Percentiles rank a stretch among this genome's conserved stretches.
Evolutionary conservation across 2,797 vertebrate genomes (phyloP).

Genomic region (Sebastes hopkinsi): DNA sequence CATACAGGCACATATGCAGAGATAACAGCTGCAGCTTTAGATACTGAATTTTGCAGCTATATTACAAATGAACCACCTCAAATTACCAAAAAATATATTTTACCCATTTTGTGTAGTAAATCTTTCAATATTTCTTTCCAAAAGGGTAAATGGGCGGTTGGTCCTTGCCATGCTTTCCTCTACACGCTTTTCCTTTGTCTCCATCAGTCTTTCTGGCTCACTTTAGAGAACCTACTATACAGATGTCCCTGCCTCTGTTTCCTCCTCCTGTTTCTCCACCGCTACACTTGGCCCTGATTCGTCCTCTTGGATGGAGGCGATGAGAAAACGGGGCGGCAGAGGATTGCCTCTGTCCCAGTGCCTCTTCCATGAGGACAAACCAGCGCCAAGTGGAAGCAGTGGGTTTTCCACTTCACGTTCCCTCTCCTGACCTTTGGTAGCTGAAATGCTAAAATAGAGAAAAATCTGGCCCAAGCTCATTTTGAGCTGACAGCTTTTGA

Average conservation of each 20-base stretch:
- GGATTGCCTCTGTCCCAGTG: constrained; percentile 50
- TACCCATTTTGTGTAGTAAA: neutral
- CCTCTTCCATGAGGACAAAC: constrained; percentile 39
- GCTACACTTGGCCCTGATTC: constrained; percentile 53
- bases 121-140: neutral
- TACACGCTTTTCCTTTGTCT: neutral
- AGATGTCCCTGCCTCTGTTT: constrained; percentile 55
- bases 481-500: constrained; percentile 6
- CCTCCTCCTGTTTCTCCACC: constrained; percentile 56
- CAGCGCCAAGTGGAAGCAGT: constrained; percentile 53
- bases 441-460: constrained; percentile 14
- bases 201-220: constrained; percentile 35
- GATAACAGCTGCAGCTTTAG: neutral
- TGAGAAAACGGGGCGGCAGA: constrained; percentile 47
- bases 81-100: neutral
- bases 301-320: constrained; percentile 44
- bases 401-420: constrained; percentile 51
- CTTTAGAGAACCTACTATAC: constrained; percentile 22
- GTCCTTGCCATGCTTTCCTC: constrained; percentile 3
- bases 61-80: neutral
- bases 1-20: neutral
- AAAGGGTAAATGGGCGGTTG: neutral
- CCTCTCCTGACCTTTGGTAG: constrained; percentile 40
- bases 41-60: neutral
- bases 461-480: neutral